A percentile compares a stretch with the other conserved stretches of the same genome.
phyloP scores from a whole-genome alignment of 2,113 vertebrate species.

The Oreotrochilus melanogaster region DNA sequence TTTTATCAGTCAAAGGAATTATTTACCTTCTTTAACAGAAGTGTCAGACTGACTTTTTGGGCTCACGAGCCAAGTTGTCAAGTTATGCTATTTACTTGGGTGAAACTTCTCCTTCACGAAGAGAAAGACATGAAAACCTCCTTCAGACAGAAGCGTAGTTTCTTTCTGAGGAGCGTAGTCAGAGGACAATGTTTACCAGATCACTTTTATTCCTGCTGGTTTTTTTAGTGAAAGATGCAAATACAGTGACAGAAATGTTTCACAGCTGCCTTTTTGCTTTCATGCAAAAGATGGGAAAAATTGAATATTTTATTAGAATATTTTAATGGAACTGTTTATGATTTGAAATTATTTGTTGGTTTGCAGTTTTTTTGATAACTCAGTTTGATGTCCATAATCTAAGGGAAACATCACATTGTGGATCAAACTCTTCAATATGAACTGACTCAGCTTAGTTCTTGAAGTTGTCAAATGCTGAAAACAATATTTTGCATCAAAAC shows the following conservation, averaged over 20 bases:
- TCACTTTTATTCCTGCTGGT: background rate
- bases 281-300: rapidly evolving
- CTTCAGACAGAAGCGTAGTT: background rate
- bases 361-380: background rate
- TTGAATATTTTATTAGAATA: background rate
- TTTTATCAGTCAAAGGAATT: background rate
- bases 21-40: slow-evolving; percentile 9
- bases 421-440: background rate
- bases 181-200: background rate
- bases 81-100: background rate
- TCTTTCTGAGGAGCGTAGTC: background rate
- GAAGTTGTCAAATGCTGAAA: background rate
- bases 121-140: background rate
- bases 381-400: background rate
- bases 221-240: background rate
- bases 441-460: background rate
- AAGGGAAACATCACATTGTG: background rate
- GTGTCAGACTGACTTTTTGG: background rate
- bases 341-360: background rate
- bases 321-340: background rate
- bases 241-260: background rate
- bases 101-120: background rate
- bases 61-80: background rate
- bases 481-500: background rate
- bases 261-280: background rate